Conservation (phyloP, 2,797 vertebrate genomes). For the Sebastes oblongus region DNA sequence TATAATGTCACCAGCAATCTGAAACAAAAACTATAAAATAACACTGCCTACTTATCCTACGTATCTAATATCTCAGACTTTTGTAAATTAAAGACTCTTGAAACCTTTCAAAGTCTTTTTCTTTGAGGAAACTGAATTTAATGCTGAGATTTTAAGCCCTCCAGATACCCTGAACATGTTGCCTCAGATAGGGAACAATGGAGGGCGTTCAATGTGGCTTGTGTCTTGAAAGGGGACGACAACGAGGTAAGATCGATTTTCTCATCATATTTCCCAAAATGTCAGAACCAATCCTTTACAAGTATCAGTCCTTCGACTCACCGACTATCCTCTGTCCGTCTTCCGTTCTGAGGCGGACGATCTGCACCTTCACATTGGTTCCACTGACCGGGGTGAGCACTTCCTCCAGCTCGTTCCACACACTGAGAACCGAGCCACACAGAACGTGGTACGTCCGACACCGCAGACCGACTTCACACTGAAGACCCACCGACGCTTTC, state of each 20-base stretch:
- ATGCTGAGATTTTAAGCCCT: no score
- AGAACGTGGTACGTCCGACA: conserved; percentile 94
- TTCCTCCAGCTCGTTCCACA: conserved; percentile 98
- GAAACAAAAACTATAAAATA: no score
- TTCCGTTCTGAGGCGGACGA: conserved; percentile 94
- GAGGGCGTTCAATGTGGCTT: no score
- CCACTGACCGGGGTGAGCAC: conserved; percentile 95
- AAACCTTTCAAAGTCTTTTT: no score
- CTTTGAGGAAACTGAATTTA: no score
- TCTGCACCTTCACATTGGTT: conserved; percentile 97
- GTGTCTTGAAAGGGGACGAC: neutral
- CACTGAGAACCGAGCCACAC: conserved; percentile 97
- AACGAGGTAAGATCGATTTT: neutral
- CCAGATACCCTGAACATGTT: no score
- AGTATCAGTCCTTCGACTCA: conserved; percentile 62
- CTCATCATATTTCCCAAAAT: neutral
- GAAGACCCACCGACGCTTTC: conserved; percentile 92
- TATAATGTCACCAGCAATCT: no score
- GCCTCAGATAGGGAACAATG: no score
- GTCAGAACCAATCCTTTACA: accelerated
- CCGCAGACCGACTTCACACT: conserved; percentile 94
- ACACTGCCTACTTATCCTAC: no score
- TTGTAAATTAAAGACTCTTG: no score
- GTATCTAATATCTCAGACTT: no score
- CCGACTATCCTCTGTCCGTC: conserved; percentile 98